Base-by-base conservation (phyloP, 2,797 vertebrate species). In the Paratrypauchen microcephalus region DNA sequence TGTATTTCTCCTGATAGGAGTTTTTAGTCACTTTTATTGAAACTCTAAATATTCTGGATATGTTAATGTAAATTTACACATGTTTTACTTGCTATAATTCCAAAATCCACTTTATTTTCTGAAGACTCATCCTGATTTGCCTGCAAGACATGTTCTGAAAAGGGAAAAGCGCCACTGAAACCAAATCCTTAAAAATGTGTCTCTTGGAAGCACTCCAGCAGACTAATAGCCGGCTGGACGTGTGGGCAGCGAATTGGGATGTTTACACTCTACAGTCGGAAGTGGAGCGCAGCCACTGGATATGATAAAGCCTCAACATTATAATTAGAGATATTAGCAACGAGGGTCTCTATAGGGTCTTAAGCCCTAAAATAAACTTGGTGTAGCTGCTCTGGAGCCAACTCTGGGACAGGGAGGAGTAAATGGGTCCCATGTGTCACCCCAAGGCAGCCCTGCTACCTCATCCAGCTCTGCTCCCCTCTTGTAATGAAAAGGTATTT, bases 401-500 rank as follows among this genome's bases (percentile, higher is more conserved):
- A 61, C 72, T 75, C 71, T 82, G 83, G 84, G 78, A 82, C 75
- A 73, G 73, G 77, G 86, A 85, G 85, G 82, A 88, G 86, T 88
- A 90, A 93, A 92, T 92, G 85, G 78, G 78, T 92, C 86, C 86
- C 91, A 90, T 93, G 77, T 94, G 91, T 89, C 87, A 85, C 91
- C 88, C 69, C 16, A 76, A 78, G 88, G 86, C 83, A 78, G 79
- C 71, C 77, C 72, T 74, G 71, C 86, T 90, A 89, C 85, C 85
- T 78, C 68, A 76, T 36, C 75, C 84, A 84, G 50, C 77, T 24
- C 72, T 72, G 75, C 83, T 78, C 69, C 68, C 87, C 77, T 92
- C 26, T 92, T 92, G 88, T 93, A 92, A 92, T 91, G 86, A 94
- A 89, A 92, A 90, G 87, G 88, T 92, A 91, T 94, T 89, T 93